Evolutionary conservation across 2,888 invertebrate genomes (phyloP), one percentile per base, ranked within the genome.

Genomic region (Clepsis dumicolana): DNA sequence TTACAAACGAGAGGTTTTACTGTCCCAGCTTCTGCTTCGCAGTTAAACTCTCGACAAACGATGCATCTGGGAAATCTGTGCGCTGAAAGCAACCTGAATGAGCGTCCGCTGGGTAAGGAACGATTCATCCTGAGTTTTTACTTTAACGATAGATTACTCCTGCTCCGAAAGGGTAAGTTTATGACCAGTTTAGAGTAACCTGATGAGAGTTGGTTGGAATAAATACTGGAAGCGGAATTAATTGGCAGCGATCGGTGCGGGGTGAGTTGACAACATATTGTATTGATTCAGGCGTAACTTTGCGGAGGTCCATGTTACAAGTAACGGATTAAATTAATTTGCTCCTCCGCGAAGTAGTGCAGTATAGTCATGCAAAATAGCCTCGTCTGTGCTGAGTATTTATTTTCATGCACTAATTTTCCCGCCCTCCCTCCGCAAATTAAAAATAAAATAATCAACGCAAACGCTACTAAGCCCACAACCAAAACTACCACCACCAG

Each of bases 11-110:
- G 72, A 72, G 80, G 75, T 79, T 80, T 80, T 77, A 80, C 72
- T 75, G 74, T 79, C 76, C 72, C 74, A 74, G 77, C 73, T 76
- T 76, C 77, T 78, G 80, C 82, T 84, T 82, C 78, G 78, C 72
- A 80, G 80, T 82, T 81, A 82, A 83, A 83, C 78, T 75, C 78
- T 72, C 77, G 79, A 85, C 80, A 82, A 85, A 88, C 84, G 84
- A 82, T 78, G 79, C 87, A 77, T 75, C 81, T 82, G 87, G 87
- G 87, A 88, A 88, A 87, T 88, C 86, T 86, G 75, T 77, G 78
- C 74, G 65, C 72, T 74, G 71, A 81, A 76, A 78, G 77, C 64
- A 54, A 27, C 60, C 53, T 60, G 64, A 60, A 60, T 65, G 64
- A 35, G 25, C 53, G 64, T 65, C 69, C 69, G 44, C 35, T 48